Conservation (phyloP, 2,113 vertebrate species). For the Amazona vittata region DNA sequence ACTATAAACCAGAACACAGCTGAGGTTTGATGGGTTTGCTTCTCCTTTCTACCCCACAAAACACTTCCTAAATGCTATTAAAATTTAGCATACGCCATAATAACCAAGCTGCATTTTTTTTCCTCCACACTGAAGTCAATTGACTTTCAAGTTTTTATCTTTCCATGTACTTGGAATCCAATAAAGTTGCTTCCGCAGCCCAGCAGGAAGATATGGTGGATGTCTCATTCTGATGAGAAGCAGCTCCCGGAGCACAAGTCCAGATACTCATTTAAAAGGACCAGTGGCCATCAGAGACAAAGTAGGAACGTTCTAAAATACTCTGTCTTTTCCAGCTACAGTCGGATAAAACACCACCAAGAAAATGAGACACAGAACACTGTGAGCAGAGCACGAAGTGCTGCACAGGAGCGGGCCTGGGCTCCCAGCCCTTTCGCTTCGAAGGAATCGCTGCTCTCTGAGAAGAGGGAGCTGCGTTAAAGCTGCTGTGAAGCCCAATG, state of each 20-base stretch:
- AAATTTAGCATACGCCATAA: slow-evolving; percentile 77
- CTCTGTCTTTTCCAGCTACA: background rate
- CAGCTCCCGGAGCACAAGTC: background rate
- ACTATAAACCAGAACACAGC: slow-evolving; percentile 76
- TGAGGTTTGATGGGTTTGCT: slow-evolving; percentile 77
- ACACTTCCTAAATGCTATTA: slow-evolving; percentile 80
- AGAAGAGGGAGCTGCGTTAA: background rate
- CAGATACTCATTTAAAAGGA: background rate
- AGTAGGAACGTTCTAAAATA: background rate
- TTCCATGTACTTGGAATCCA: slow-evolving; percentile 52
- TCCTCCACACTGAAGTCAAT: slow-evolving; percentile 71
- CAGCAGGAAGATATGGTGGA: background rate
- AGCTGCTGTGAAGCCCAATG: slow-evolving; percentile 76
- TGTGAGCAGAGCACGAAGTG: background rate
- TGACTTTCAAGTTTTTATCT: slow-evolving; percentile 75
- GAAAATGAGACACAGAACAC: too few relatives aligned
- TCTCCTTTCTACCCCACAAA: slow-evolving; percentile 79
- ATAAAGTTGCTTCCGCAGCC: slow-evolving; percentile 44
- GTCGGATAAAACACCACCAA: background rate
- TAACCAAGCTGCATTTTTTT: slow-evolving; percentile 71
- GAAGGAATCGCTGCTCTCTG: background rate
- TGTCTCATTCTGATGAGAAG: background rate
- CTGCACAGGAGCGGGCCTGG: accelerated
- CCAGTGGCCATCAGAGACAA: background rate
- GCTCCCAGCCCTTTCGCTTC: background rate